Evolutionary conservation across 2,888 invertebrate species (phyloP), one percentile per base, ranked within the genome.

Genomic region (Coleophora flavipennella): DNA sequence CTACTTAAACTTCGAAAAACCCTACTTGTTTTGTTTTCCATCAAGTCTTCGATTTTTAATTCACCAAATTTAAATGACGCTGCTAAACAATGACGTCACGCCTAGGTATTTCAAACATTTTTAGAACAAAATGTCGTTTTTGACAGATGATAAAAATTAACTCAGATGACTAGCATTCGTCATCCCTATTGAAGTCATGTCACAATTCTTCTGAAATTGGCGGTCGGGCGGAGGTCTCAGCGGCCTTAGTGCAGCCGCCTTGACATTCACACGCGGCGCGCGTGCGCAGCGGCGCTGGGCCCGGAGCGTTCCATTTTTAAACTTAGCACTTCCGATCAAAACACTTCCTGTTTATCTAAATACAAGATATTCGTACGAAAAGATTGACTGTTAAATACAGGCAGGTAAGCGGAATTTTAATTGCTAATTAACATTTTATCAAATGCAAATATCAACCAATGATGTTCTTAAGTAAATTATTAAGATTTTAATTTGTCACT

Each of bases 291-390:
- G 55, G 48, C n/a, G n/a, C n/a, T n/a, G n/a, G n/a, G 62, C 57
- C 64, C 67, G 66, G 70, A 68, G 64, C 72, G 73, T 76, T 80
- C 70, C 64, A 74, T 73, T 79, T 81, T 71, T 66, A 67, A 70
- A 65, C 57, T 53, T 53, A 54, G 56, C 59, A 78, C 79, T 83
- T 83, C 81, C 83, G 81, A 78, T 68, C 59, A 58, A 53, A 57
- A 50, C 46, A 71, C 73, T 83, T 83, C 83, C 80, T 78, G 65
- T 62, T 66, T 59, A 40, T 55, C 50, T 47, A 49, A 51, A 50
- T 56, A 4, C 6, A 6, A 20, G 20, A 20, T 20, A 20, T 20
- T 20, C 20, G 20, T 20, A 20, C 6, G 20, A 20, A 4, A 4
- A 20, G 3, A 4, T 3, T 20, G 20, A 4, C 20, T 6, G 37